These are phyloP conservation scores for Melanaphis sacchari DNA, from an alignment of 1,140 invertebrate genomes.

Conservation along the genomic window DNA sequence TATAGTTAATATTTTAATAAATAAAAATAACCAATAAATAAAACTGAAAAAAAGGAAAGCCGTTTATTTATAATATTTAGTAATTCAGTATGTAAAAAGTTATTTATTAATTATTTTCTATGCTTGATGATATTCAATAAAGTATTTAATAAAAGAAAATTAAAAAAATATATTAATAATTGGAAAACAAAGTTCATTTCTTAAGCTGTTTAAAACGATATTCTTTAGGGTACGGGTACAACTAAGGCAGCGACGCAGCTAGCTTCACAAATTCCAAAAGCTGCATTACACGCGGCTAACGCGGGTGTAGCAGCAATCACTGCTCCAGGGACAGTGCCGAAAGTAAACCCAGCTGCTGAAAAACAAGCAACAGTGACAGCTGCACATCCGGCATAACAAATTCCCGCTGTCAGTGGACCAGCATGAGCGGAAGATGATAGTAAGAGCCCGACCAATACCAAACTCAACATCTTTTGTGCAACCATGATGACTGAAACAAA, in stretches of 20 bases:
- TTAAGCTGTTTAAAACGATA: not conserved
- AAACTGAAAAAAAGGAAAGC: too few relatives aligned
- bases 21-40: too few relatives aligned
- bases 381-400: constrained; percentile 61
- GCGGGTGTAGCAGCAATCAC: constrained; percentile 60
- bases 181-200: too few relatives aligned
- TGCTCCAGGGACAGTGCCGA: constrained; percentile 60
- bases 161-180: too few relatives aligned
- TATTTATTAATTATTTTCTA: too few relatives aligned
- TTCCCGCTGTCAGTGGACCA: constrained; percentile 58
- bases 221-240: constrained; percentile 58
- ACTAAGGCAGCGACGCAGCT: constrained; percentile 59
- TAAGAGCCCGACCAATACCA: not conserved
- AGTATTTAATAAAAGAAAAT: too few relatives aligned
- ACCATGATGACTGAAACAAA: not conserved
- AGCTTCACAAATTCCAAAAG: constrained; percentile 59
- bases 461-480: not conserved
- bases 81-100: too few relatives aligned
- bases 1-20: too few relatives aligned
- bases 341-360: constrained; percentile 59
- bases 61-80: too few relatives aligned
- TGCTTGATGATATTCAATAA: too few relatives aligned
- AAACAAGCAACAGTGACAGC: constrained; percentile 58
- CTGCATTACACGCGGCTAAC: constrained; percentile 60
- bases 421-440: not conserved